Percentiles rank a stretch among this genome's conserved stretches.
These are phyloP conservation scores for Dioctria rufipes DNA, from an alignment of 2,888 invertebrate genomes.

Conservation along the genomic window DNA sequence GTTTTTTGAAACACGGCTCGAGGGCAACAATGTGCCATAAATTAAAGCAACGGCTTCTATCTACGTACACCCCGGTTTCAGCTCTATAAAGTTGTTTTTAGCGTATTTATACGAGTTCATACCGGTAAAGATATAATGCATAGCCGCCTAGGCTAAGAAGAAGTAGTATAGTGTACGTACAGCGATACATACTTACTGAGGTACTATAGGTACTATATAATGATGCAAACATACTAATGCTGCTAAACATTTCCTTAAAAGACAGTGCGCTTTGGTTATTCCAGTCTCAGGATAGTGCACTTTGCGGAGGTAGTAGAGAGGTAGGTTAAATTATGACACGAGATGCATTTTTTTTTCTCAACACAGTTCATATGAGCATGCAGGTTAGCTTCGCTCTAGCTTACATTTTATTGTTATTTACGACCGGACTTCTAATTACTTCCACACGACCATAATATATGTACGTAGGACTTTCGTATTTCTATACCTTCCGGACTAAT, in stretches of 20 bases:
- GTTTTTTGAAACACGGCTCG: constrained; percentile 48
- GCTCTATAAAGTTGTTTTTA: constrained; percentile 37
- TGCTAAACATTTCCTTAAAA: constrained; percentile 29
- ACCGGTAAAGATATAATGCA: constrained; percentile 4
- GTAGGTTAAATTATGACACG: constrained; percentile 36
- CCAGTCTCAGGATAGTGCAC: constrained; percentile 22
- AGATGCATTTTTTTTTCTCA: neutral
- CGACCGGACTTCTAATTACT: constrained; percentile 39
- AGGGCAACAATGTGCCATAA: constrained; percentile 50
- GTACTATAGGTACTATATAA: neutral
- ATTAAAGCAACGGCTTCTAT: constrained; percentile 49
- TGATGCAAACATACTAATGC: constrained; percentile 31
- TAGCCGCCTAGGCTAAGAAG: neutral
- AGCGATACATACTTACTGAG: neutral
- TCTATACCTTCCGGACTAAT: constrained; percentile 4
- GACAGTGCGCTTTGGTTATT: constrained; percentile 29
- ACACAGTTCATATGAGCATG: neutral
- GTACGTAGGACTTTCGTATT: neutral
- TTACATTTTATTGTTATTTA: constrained; percentile 45
- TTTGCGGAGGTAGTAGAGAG: constrained; percentile 6
- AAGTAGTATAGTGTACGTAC: no score
- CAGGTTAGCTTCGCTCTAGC: constrained; percentile 17
- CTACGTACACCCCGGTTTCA: no score
- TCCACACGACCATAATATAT: constrained; percentile 14
- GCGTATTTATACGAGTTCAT: constrained; percentile 6